Evolutionary conservation across 2,113 vertebrate species (phyloP).

Genomic region (Saccopteryx bilineata): DNA sequence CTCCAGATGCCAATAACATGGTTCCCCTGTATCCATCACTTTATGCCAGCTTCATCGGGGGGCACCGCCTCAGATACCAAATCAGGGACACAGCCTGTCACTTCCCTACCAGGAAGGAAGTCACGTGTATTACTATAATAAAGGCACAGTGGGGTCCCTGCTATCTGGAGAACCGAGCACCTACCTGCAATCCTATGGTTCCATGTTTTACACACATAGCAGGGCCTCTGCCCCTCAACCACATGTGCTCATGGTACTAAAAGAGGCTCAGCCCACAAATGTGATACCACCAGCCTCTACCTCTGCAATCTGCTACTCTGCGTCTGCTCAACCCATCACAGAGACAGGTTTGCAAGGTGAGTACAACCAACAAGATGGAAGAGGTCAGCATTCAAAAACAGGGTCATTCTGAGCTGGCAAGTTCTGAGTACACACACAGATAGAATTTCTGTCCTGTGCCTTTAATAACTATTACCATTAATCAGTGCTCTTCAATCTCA

Average conservation of each 20-base stretch:
- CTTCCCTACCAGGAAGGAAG: slow-evolving; percentile 52
- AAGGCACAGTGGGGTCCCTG: background rate
- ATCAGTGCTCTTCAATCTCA: background rate
- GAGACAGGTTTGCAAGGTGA: slow-evolving; percentile 35
- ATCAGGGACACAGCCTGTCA: slow-evolving; percentile 1
- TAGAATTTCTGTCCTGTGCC: background rate
- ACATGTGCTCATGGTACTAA: slow-evolving; percentile 66
- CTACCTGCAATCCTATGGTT: slow-evolving; percentile 10
- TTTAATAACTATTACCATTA: background rate
- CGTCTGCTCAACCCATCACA: background rate
- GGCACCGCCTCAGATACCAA: background rate
- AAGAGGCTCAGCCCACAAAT: slow-evolving; percentile 26
- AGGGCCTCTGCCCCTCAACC: slow-evolving; percentile 17
- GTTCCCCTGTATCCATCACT: background rate
- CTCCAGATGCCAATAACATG: background rate
- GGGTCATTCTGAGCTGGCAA: background rate
- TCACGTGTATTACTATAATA: slow-evolving; percentile 43
- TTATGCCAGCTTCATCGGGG: background rate
- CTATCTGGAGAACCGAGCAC: background rate
- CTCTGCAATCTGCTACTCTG: slow-evolving; percentile 20
- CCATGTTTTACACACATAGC: background rate
- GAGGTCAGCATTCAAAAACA: background rate
- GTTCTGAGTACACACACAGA: background rate
- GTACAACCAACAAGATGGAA: background rate
- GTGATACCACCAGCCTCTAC: background rate